Evolutionary conservation across 2,797 vertebrate species (phyloP).

Genomic region (Sebastolobus alascanus): DNA sequence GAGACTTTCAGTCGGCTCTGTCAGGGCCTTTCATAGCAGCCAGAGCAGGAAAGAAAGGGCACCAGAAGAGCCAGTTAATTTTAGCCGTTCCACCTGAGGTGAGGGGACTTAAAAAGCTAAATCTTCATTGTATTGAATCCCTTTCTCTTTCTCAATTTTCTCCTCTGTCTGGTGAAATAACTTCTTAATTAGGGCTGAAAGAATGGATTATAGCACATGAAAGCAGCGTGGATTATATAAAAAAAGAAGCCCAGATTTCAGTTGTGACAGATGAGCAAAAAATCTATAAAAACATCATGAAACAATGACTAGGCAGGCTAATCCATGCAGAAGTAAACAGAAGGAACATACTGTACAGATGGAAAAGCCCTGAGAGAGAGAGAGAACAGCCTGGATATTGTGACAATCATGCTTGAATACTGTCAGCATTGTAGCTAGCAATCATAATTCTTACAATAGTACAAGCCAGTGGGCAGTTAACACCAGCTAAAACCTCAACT

Average conservation of each 20-base stretch:
- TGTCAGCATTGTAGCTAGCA: conserved; percentile 15
- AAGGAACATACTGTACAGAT: conserved; percentile 71
- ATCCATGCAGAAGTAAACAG: conserved; percentile 72
- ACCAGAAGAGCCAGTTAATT: conserved; percentile 37
- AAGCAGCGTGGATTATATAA: conserved; percentile 49
- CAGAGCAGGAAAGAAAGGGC: conserved; percentile 25
- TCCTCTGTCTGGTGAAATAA: conserved; percentile 31
- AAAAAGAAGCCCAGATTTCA: conserved; percentile 44
- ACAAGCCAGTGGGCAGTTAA: conserved; percentile 4
- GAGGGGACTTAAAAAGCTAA: conserved; percentile 26
- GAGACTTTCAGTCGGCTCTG: conserved; percentile 33
- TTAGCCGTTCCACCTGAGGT: conserved; percentile 46
- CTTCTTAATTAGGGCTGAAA: conserved; percentile 55
- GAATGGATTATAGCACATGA: conserved; percentile 62
- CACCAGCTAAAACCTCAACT: neutral
- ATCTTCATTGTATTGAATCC: neutral
- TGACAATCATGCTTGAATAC: conserved; percentile 39
- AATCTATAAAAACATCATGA: conserved; percentile 56
- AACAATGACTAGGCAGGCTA: conserved; percentile 68
- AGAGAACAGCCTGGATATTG: conserved; percentile 38
- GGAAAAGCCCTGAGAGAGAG: conserved; percentile 43
- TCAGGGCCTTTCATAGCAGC: conserved; percentile 47
- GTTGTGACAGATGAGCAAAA: conserved; percentile 69
- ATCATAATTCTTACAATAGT: conserved; percentile 14
- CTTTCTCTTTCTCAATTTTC: conserved; percentile 10